phyloP scores from a whole-genome alignment of 2,888 invertebrate genomes.

The Amphipyra tragopoginis region DNA sequence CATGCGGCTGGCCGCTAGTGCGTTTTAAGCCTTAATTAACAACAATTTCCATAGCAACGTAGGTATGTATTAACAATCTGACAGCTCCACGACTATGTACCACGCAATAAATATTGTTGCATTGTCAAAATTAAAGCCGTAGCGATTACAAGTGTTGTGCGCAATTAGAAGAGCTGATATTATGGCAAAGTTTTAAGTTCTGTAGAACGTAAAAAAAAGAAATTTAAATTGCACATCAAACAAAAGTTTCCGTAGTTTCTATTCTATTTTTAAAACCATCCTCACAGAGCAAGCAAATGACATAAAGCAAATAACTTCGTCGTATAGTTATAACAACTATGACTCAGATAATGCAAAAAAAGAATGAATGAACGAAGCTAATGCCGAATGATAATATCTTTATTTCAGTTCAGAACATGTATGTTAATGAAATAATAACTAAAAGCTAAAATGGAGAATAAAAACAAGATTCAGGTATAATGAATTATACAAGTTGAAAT shows the following conservation, averaged over 20 bases:
- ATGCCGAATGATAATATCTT: slow-evolving; percentile 11
- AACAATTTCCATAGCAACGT: too few species aligned
- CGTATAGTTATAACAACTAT: slow-evolving; percentile 5
- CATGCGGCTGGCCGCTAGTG: too few species aligned
- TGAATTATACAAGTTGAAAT: too few species aligned
- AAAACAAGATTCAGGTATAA: neutral
- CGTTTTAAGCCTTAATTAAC: too few species aligned
- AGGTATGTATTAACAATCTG: too few species aligned
- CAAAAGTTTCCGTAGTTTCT: neutral
- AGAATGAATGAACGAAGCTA: slow-evolving; percentile 19
- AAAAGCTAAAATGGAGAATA: neutral
- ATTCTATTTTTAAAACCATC: slow-evolving; percentile 1
- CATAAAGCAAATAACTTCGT: slow-evolving; percentile 9
- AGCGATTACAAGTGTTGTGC: too few species aligned
- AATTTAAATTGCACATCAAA: neutral
- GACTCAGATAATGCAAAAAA: slow-evolving; percentile 25
- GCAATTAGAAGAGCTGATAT: too few species aligned
- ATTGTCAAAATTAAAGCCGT: too few species aligned
- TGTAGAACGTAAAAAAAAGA: too few species aligned
- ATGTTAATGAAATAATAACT: neutral
- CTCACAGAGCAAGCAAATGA: neutral
- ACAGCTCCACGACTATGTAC: too few species aligned
- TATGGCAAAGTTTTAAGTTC: too few species aligned
- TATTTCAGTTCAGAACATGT: neutral
- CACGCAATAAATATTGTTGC: too few species aligned